Base-by-base conservation (phyloP, 2,888 invertebrate genomes). In the Agapetus fuscipes region DNA sequence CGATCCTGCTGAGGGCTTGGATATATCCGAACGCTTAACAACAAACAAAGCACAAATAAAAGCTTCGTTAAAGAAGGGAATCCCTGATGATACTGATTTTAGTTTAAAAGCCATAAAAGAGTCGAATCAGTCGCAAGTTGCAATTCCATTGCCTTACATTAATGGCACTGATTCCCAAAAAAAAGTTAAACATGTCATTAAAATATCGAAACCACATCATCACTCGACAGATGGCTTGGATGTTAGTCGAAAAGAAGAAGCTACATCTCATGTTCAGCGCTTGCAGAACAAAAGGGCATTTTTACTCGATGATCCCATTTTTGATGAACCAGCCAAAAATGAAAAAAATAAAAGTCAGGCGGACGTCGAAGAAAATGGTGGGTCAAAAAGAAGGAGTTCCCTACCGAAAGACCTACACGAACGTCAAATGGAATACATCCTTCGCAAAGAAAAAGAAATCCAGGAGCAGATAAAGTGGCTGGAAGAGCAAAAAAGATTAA, bases 381-480 rank as follows among this genome's bases (percentile, higher is more conserved):
- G 25, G 50, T 50, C 36, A 50, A 52, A 33, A 43, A 55, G 71
- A 34, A 62, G 76, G 34, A 70, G 72, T 5, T 81, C 80, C 11
- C 57, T 81, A 33, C 80, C 81, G 1, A 72, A 76, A 52, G 79
- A 80, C 52, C 56, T 80, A 54, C 73, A 71, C 58, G 72, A 75
- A 40, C 67, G 69, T 49, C 77, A 78, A 62, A 71, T 80, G 61
- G 72, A 77, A 53, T 76, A 78, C 49, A 77, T 82, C 20, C 59
- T 72, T 20, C 71, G 71, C 56, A 80, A 80, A 59, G 82, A 82
- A 61, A 71, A 74, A 50, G 75, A 80, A 56, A 71, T 82, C 4
- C 75, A 76, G 60, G 62, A 71, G 17, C 80, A 82, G 61, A 71
- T 81, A 47, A 70, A 72, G 46, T 65, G 73, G 1, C 58, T 82